These are phyloP conservation scores for Coccyzus lansbergi DNA, from an alignment of 2,797 vertebrate species.

Conservation along the genomic window DNA sequence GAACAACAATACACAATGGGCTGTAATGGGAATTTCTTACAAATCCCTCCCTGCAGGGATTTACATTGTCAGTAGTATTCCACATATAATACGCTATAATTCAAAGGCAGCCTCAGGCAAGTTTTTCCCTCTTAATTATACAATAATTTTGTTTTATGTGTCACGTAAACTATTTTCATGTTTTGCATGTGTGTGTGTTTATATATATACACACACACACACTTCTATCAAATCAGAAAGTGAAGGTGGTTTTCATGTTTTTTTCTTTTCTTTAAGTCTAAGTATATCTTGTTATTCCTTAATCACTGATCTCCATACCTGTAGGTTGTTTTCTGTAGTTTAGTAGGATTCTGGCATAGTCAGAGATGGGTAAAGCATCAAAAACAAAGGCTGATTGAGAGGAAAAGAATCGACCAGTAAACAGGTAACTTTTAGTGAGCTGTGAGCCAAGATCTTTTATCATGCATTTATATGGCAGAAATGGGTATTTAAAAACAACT, in stretches of 20 bases:
- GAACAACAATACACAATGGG: slow-evolving; percentile 16
- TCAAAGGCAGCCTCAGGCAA: background rate
- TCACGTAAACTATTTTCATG: background rate
- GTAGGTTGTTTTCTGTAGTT: background rate
- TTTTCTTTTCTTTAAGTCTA: background rate
- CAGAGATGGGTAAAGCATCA: background rate
- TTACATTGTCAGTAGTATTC: slow-evolving; percentile 1
- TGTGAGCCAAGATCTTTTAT: background rate
- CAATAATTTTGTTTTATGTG: background rate
- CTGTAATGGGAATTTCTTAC: slow-evolving; percentile 53
- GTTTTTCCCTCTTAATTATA: background rate
- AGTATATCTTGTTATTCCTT: background rate
- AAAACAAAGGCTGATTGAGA: background rate
- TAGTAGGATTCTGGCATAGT: background rate
- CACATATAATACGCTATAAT: background rate
- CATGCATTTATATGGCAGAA: background rate
- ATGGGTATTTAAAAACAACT: background rate
- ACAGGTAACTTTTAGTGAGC: background rate
- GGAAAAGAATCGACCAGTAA: background rate
- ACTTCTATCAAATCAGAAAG: background rate
- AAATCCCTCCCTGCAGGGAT: slow-evolving; percentile 53
- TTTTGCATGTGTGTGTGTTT: background rate
- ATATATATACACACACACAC: too few relatives aligned
- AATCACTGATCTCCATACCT: background rate
- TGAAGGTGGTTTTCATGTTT: background rate